phyloP scores from a whole-genome alignment of 2,888 invertebrate species.

The Aporophyla nigra region DNA sequence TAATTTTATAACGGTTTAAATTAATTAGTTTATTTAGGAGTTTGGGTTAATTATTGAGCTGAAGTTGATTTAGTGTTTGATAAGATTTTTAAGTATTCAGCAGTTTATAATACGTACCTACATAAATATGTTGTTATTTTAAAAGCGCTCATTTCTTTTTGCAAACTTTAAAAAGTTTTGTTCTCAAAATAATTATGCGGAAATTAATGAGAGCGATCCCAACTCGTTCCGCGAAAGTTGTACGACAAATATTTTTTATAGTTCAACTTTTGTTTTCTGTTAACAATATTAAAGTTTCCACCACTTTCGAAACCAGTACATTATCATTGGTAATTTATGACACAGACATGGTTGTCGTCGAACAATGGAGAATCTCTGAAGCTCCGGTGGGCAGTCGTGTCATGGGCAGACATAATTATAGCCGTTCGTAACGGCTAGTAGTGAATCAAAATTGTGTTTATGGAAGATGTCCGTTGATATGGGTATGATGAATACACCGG shows the following conservation, averaged over 20 bases:
- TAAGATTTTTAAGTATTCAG: background rate
- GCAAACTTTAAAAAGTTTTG: background rate
- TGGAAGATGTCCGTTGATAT: conserved; percentile 61
- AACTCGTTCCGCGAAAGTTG: conserved; percentile 54
- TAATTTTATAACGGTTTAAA: conserved; percentile 22
- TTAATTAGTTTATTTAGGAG: conserved; percentile 11
- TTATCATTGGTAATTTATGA: conserved; percentile 58
- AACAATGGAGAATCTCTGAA: conserved; percentile 65
- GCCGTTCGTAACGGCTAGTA: conserved; percentile 55
- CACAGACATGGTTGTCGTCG: conserved; percentile 35
- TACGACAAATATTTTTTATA: conserved; percentile 37
- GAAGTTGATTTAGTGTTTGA: background rate
- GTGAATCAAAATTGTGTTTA: conserved; percentile 65
- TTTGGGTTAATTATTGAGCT: conserved; percentile 10
- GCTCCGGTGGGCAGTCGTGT: conserved; percentile 75
- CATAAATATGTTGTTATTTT: background rate
- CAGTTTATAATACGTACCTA: background rate
- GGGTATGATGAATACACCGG: conserved; percentile 59
- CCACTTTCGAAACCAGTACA: conserved; percentile 58
- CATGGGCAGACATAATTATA: conserved; percentile 78
- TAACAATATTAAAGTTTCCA: conserved; percentile 27
- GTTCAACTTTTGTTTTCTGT: conserved; percentile 44
- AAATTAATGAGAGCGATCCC: conserved; percentile 30
- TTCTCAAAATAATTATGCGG: conserved; percentile 6
- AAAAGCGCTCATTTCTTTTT: background rate